phyloP scores from a whole-genome alignment of 2,797 vertebrate genomes.

The Characodon lateralis region DNA sequence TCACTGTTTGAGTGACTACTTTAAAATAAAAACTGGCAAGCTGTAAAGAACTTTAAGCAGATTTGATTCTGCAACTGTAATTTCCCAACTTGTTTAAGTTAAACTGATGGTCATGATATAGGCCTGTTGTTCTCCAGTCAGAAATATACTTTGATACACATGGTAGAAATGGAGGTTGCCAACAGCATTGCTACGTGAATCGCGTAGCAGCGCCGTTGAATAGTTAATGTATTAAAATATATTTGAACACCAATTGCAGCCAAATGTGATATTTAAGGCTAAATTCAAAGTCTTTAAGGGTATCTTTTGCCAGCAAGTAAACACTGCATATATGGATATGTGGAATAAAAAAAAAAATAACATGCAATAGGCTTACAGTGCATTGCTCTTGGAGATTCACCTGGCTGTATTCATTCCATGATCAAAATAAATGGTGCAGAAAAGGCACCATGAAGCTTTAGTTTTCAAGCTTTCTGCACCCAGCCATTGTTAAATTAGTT shows the following conservation, averaged over 20 bases:
- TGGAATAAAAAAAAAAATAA: not conserved
- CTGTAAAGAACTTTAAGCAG: constrained; percentile 21
- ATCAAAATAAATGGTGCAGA: constrained; percentile 13
- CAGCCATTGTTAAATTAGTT: constrained; percentile 23
- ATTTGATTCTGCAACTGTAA: constrained; percentile 31
- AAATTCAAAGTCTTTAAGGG: too few species aligned
- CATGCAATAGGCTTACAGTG: not conserved
- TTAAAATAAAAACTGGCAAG: constrained; percentile 42
- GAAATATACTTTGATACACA: not conserved
- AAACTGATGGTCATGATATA: too few species aligned
- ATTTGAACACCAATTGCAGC: not conserved
- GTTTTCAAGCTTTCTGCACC: constrained; percentile 6
- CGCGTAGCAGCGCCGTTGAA: not conserved
- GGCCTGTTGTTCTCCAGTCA: not conserved
- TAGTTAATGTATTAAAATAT: not conserved
- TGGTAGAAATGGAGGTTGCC: not conserved
- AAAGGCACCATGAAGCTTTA: constrained; percentile 23
- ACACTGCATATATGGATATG: not conserved
- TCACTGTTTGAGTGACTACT: constrained; percentile 56
- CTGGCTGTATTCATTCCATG: constrained; percentile 3
- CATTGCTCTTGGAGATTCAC: not conserved
- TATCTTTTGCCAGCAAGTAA: not conserved
- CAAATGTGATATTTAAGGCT: too few species aligned
- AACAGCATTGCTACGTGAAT: not conserved
- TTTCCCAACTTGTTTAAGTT: too few species aligned